Evolutionary conservation across 2,797 vertebrate genomes (phyloP), one percentile per base, ranked within the genome.

Genomic region (Falco cherrug): DNA sequence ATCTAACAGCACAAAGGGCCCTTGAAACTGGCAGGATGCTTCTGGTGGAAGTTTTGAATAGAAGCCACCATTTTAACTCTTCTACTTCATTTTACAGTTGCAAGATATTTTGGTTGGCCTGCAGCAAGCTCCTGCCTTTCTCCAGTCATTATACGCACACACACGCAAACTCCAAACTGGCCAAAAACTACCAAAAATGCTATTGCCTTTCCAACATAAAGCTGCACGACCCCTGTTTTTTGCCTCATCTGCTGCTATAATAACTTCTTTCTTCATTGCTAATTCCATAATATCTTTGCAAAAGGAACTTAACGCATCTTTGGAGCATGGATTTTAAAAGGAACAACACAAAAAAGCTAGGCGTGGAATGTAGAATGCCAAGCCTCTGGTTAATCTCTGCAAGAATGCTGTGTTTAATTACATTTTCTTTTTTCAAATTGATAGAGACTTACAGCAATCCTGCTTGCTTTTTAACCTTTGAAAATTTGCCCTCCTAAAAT

Each of bases 401-500:
- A 91, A 95, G 90, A 97, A 97, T 91, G 77, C 28, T 89, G 31
- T 64, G 16, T 89, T 97, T 95, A 95, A 96, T 96, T 94, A 89
- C 29, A 79, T 89, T 96, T 97, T 93, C 21, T 87, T 96, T 95
- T 93, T 70, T 81, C 69, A 95, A 91, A 93, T 67, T 84, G 83
- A 95, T 96, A 96, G 92, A 84, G 74, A 90, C 75, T 90, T 97
- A 89, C 8, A 95, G 96, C 94, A 97, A 95, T 86, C 80, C 88
- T 87, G 64, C 65, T 90, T 98, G 87, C 87, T 97, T 88, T 93
- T 97, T 97, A 96, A 96, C 68, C 77, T 97, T 95, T 97, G 90
- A 80, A 97, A 97, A 97, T 91, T 90, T 97, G 41, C 94, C 93
- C 70, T 97, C 96, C 95, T 97, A 98, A 98, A 98, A 97, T 97